Evolutionary conservation across 2,888 invertebrate genomes (phyloP), one percentile per base, ranked within the genome.

Genomic region (Anodontia alba): DNA sequence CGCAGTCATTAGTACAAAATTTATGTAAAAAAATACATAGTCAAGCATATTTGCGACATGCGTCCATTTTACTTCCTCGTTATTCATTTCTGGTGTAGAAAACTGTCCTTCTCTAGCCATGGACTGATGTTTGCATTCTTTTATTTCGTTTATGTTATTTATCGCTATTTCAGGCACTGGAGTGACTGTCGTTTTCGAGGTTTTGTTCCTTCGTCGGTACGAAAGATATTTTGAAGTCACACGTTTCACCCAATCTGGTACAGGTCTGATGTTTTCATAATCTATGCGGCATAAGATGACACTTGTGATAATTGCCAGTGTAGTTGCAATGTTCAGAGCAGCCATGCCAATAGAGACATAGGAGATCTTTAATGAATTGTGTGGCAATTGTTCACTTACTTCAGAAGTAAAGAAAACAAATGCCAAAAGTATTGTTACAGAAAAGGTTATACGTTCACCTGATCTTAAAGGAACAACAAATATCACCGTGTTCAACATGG

Each of bases 381-480:
- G 62, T 33, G 62, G 62, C 29, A 62, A 33, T 1, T 62, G 29
- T 1, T 62, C 62, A 33, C 62, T 62, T 5, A 62, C 29, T 15
- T 33, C 20, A 17, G 62, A 62, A 33, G 62, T 62, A 17, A 62
- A 62, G 33, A 62, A 62, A n/a, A 62, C 29, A 33, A 62, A 62
- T 12, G 62, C 62, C 7, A 62, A 29, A 31, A 62, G 62, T 17
- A 62, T 62, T 17, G 62, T 62, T 33, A 62, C 20, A 29, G 62
- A 62, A 33, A 62, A 62, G 1, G 62, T 62, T 17, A 62, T 33
- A 17, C 62, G 31, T 62, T 62, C 62, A 17, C 62, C 62, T 10
- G 62, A 62, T 29, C 62, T 62, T 17, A 62, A 7, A 15, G 62
- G 62, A 33, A 62, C 62, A 31, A 62, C 62, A 62, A 62, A 62